These are phyloP conservation scores for Idaea biselata DNA, from an alignment of 2,888 invertebrate species.

Conservation along the genomic window DNA sequence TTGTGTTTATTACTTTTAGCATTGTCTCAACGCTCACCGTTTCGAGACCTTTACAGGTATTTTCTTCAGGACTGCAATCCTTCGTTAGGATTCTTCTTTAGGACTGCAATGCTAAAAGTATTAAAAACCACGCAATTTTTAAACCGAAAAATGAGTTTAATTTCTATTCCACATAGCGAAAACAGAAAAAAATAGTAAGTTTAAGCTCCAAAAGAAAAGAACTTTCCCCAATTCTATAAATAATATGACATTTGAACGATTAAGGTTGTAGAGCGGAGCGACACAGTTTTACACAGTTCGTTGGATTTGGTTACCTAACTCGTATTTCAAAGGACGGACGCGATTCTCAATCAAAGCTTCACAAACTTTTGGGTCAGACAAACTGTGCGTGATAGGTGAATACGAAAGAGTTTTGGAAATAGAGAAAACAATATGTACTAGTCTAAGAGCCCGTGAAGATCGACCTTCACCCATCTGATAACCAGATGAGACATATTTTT, in stretches of 20 bases:
- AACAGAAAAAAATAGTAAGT: not conserved
- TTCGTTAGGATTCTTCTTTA: too few relatives aligned
- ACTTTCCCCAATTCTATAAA: slow-evolving; percentile 18
- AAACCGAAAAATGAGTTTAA: too few relatives aligned
- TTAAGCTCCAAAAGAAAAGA: not conserved
- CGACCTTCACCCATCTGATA: not conserved
- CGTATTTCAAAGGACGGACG: slow-evolving; percentile 26
- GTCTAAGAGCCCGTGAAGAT: too few relatives aligned
- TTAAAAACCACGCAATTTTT: too few relatives aligned
- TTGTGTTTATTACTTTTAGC: too few relatives aligned
- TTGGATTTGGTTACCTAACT: slow-evolving; percentile 19
- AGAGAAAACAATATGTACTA: not conserved
- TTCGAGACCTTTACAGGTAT: too few relatives aligned
- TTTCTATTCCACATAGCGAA: too few relatives aligned
- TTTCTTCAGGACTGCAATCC: too few relatives aligned
- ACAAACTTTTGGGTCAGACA: slow-evolving; percentile 45
- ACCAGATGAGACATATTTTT: too few relatives aligned
- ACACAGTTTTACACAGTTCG: not conserved
- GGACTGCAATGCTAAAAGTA: too few relatives aligned
- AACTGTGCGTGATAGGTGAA: slow-evolving; percentile 28
- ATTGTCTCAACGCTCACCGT: too few relatives aligned
- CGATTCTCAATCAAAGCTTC: slow-evolving; percentile 38
- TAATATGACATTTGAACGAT: slow-evolving; percentile 29
- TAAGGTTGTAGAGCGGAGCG: not conserved
- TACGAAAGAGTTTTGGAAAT: slow-evolving; percentile 5